phyloP scores from a whole-genome alignment of 2,888 invertebrate genomes.

The Aethes cnicana region DNA sequence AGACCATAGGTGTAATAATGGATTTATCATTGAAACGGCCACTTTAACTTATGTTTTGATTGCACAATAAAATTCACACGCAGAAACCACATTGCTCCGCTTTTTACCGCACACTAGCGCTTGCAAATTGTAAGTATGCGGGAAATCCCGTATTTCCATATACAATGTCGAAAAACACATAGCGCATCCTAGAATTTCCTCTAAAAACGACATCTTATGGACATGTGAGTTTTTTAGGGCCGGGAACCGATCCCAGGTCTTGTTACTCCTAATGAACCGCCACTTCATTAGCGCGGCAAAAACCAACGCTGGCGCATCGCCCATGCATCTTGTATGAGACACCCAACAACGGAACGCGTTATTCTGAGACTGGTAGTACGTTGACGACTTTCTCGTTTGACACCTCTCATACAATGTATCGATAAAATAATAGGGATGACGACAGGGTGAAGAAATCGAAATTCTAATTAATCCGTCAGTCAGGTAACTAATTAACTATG shows the following conservation, averaged over 20 bases:
- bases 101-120: slow-evolving; percentile 17
- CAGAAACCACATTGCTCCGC: neutral
- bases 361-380: slow-evolving; percentile 48
- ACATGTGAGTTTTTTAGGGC: slow-evolving; percentile 40
- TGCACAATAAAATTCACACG: neutral
- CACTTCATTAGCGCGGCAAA: slow-evolving; percentile 70
- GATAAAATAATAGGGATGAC: no score
- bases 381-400: no score
- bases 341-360: slow-evolving; percentile 45
- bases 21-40: no score
- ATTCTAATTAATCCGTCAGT: no score
- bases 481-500: no score
- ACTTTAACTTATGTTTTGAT: no score
- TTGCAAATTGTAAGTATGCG: slow-evolving; percentile 9
- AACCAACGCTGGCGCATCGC: slow-evolving; percentile 54
- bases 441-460: no score
- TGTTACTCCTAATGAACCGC: slow-evolving; percentile 66
- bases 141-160: slow-evolving; percentile 26
- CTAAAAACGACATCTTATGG: slow-evolving; percentile 35
- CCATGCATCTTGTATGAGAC: slow-evolving; percentile 79
- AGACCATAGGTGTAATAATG: no score
- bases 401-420: no score
- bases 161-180: slow-evolving; percentile 16
- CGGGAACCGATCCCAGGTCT: slow-evolving; percentile 44
- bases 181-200: slow-evolving; percentile 22